Evolutionary conservation across 2,888 invertebrate species (phyloP).

Genomic region (Hololepta plana): DNA sequence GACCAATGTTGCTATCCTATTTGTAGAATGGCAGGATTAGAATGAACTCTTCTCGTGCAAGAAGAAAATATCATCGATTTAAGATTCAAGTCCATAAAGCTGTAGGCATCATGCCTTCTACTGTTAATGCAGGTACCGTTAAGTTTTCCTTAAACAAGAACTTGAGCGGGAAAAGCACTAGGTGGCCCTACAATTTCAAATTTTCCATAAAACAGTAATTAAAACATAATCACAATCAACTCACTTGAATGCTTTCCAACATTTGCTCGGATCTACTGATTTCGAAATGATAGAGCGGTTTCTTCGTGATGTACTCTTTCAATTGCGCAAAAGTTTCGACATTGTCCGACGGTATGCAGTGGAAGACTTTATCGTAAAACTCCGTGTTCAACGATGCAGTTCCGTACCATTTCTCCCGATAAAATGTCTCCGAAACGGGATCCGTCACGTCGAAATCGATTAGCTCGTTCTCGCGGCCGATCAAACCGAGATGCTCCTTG

Average conservation of each 20-base stretch:
- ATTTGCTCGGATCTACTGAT: conserved; percentile 52
- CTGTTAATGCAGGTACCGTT: conserved; percentile 64
- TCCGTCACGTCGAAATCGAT: conserved; percentile 49
- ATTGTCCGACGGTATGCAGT: conserved; percentile 72
- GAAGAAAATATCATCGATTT: too few species aligned
- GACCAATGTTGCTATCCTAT: too few species aligned
- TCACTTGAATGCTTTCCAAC: conserved; percentile 54
- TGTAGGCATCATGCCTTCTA: conserved; percentile 86
- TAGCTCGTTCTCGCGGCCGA: conserved; percentile 27
- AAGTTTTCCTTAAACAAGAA: conserved; percentile 78
- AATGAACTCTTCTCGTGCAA: too few species aligned
- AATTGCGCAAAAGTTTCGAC: conserved; percentile 63
- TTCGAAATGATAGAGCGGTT: conserved; percentile 53
- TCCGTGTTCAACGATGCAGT: conserved; percentile 70
- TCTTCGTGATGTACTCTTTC: conserved; percentile 55
- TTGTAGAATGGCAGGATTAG: too few species aligned
- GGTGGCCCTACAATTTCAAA: conserved; percentile 44
- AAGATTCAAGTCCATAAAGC: conserved; percentile 76
- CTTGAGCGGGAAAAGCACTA: conserved; percentile 76
- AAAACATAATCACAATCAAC: conserved; percentile 5
- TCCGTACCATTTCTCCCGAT: conserved; percentile 59
- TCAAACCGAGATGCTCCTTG: conserved; percentile 75
- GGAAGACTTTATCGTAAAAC: conserved; percentile 82
- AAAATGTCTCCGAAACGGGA: conserved; percentile 67
- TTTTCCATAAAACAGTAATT: conserved; percentile 4